Evolutionary conservation across 2,113 vertebrate genomes (phyloP), one percentile per base, ranked within the genome.

Genomic region (Chitala chitala): DNA sequence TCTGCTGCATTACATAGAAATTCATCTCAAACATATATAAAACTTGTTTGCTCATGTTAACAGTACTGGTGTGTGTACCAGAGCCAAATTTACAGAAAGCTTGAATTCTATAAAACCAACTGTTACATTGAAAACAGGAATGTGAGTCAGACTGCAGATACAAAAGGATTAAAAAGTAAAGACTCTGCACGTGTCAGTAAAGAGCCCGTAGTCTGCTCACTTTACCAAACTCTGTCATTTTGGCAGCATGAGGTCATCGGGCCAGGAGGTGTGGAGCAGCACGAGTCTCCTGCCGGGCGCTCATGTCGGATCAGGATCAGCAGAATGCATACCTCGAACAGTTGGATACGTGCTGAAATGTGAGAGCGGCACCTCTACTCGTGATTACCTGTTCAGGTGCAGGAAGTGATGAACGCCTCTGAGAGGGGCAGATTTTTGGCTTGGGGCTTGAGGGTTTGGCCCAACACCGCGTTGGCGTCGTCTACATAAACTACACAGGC

Each of bases 371-470:
- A 74, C 54, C 46, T 36, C 54, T 72, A 75, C 42, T 73, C 69
- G 75, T 78, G 75, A 77, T 77, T 78, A 76, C 73, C 70, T 75
- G 75, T 70, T 76, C 69, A 72, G 79, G 72, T 69, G 48, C 56
- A 70, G 75, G 75, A 80, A 76, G 77, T 77, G 71, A 78, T 80
- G 69, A 72, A 54, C 69, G 26, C 40, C 42, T 66, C 29, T 71
- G 54, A 59, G 29, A 76, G 42, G 33, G 46, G 75, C 53, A 64
- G 44, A 24, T 65, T 75, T 50, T 55, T 72, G 50, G 50, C 46
- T 66, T 40, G 64, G 38, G 51, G 15, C 58, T 73, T 22, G 50
- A 63, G 58, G 29, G 26, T 73, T 73, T 58, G 24, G 50, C 12
- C 38, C 40, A 55, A 40, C 36, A 26, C 66, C 58, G 56, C 51